Conservation (phyloP, 2,113 vertebrate species). For the Triplophysa rosa region DNA sequence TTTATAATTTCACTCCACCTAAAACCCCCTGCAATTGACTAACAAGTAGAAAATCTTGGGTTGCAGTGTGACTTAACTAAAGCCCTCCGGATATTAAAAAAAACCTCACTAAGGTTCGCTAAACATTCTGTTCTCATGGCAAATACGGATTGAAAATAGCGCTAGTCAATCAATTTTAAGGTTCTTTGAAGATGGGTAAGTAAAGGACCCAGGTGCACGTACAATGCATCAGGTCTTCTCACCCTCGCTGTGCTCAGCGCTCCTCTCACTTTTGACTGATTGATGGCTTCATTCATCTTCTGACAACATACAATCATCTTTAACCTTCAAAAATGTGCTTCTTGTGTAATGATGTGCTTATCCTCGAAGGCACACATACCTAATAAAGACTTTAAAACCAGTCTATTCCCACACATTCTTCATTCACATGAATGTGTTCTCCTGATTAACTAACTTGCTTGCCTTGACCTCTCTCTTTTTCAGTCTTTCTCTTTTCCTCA, state of each 20-base stretch:
- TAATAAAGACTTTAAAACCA: conserved; percentile 13
- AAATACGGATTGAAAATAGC: too few relatives aligned
- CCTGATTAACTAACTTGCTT: conserved; percentile 8
- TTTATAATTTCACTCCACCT: too few relatives aligned
- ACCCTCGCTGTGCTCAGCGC: background rate
- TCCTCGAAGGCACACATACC: conserved; percentile 10
- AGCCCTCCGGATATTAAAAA: too few relatives aligned
- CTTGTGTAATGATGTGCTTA: conserved; percentile 16
- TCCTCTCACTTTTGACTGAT: conserved; percentile 15
- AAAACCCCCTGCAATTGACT: too few relatives aligned
- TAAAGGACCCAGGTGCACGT: background rate
- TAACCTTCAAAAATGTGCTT: conserved; percentile 21
- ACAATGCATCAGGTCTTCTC: background rate
- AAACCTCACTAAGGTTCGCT: too few relatives aligned
- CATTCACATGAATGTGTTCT: conserved; percentile 1
- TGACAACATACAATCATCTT: conserved; percentile 28
- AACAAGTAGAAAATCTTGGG: too few relatives aligned
- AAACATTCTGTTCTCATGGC: too few relatives aligned
- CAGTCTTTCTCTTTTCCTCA: background rate
- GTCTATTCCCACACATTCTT: conserved; percentile 1
- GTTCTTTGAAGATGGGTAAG: background rate
- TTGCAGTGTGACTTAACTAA: too few relatives aligned
- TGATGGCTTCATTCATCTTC: conserved; percentile 6
- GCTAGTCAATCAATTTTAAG: background rate
- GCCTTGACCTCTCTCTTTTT: background rate